phyloP scores from a whole-genome alignment of 2,113 vertebrate genomes.

The Suncus etruscus region DNA sequence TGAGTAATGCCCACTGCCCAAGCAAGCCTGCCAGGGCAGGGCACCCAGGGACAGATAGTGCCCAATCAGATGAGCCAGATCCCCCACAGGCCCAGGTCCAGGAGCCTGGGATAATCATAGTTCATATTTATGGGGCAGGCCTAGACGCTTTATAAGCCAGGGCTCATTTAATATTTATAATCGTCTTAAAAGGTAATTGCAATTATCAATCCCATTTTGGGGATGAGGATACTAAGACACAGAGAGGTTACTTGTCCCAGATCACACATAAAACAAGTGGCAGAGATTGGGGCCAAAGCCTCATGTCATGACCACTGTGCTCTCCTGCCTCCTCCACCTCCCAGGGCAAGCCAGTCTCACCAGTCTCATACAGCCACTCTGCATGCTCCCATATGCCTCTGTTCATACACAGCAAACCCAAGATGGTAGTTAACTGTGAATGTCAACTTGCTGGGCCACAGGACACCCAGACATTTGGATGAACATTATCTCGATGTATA shows the following conservation, averaged over 20 bases:
- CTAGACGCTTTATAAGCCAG: neutral
- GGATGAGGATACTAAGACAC: neutral
- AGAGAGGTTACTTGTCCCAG: neutral
- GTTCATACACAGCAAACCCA: neutral
- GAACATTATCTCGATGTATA: neutral
- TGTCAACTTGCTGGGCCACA: neutral
- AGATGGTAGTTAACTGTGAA: neutral
- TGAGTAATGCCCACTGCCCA: neutral
- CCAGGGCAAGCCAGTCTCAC: neutral
- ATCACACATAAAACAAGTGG: neutral
- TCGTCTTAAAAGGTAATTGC: neutral
- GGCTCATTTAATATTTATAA: neutral
- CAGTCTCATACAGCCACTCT: neutral
- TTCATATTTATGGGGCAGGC: neutral
- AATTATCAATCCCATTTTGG: slow-evolving; percentile 11
- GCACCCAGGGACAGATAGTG: neutral
- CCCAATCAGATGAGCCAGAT: neutral
- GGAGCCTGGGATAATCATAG: neutral
- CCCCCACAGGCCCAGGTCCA: neutral
- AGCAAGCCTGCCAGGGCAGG: neutral
- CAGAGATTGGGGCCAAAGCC: neutral
- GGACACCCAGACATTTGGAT: neutral
- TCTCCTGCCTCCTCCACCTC: neutral
- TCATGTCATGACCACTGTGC: neutral
- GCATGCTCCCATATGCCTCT: neutral